phyloP scores from a whole-genome alignment of 2,888 invertebrate genomes.

The Chloroclysta siterata region DNA sequence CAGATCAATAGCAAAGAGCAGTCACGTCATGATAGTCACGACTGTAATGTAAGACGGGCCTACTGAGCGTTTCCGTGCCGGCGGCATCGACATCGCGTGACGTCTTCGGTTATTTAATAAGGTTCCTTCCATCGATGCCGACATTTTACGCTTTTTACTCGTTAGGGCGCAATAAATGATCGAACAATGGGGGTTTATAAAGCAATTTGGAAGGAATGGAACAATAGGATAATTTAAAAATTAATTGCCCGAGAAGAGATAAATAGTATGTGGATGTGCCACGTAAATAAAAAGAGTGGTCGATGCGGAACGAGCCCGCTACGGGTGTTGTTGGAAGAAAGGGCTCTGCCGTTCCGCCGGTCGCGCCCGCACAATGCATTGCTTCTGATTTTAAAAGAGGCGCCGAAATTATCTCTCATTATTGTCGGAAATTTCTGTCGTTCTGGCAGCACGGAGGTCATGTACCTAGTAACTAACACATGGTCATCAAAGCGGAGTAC shows the following conservation, averaged over 20 bases:
- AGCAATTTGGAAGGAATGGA: slow-evolving; percentile 47
- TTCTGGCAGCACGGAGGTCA: slow-evolving; percentile 49
- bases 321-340: slow-evolving; percentile 58
- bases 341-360: slow-evolving; percentile 69
- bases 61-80: slow-evolving; percentile 49
- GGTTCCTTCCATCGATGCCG: slow-evolving; percentile 50
- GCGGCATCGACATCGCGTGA: slow-evolving; percentile 62
- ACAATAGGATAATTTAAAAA: slow-evolving; percentile 71
- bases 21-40: slow-evolving; percentile 49
- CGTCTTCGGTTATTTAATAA: slow-evolving; percentile 69
- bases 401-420: slow-evolving; percentile 73
- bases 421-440: slow-evolving; percentile 63
- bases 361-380: slow-evolving; percentile 68
- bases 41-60: slow-evolving; percentile 40
- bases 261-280: slow-evolving; percentile 73
- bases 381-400: slow-evolving; percentile 67
- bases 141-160: slow-evolving; percentile 49
- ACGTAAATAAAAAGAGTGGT: slow-evolving; percentile 70
- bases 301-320: slow-evolving; percentile 67
- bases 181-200: slow-evolving; percentile 39
- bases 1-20: slow-evolving; percentile 47
- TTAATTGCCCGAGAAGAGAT: slow-evolving; percentile 78
- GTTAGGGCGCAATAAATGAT: slow-evolving; percentile 42
- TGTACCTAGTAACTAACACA: slow-evolving; percentile 4
- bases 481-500: not conserved